Base-by-base conservation (phyloP, 2,888 invertebrate genomes). In the Cerastoderma edule region DNA sequence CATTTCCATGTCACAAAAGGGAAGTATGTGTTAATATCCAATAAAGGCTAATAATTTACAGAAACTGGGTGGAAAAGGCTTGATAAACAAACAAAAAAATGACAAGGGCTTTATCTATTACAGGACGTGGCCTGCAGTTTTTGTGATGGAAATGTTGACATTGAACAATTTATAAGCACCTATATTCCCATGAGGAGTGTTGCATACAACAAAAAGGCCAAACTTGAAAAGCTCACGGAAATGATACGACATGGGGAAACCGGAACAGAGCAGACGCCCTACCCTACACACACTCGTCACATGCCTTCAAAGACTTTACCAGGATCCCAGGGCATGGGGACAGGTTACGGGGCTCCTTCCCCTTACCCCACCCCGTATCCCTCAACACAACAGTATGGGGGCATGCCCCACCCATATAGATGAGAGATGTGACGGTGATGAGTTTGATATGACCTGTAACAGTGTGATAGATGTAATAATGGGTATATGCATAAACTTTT, bases 211-310 rank as follows among this genome's bases (percentile, higher is more conserved):
- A 94, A 98, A 65, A 96, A 97, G 91, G 96, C 98, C 16, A 99
- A 99, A 94, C 95, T 97, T 0, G 99, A 99, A 83, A 98, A 99
- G 94, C 95, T 99, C 95, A 94, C 95, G 63, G 94, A 94, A 76
- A 80, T 94, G 6, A 83, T 94, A 4, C 86, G 91, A 53, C 80
- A 75, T 22, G 67, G 69, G 24, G 48, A 46, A 24, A 27, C 48
- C 30, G 46, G 50, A 24, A 10, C 27, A 27, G n/a, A n/a, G 19
- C 35, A 35, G 35, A 30, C 67, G 4, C 35, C 53, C 2, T 67
- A 67, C 32, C 24, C 67, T 28, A 4, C 50, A 19, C 4, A 13
- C 13, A 19, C 67, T 24, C 66, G 28, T 3, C 28, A 22, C 24
- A 67, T 35, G 28, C 67, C 67, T 33, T 50, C 50, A 57, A 57